Percentiles rank a stretch among this genome's conserved stretches.
phyloP scores from a whole-genome alignment of 2,888 invertebrate species.

The Petrolisthes cinctipes region DNA sequence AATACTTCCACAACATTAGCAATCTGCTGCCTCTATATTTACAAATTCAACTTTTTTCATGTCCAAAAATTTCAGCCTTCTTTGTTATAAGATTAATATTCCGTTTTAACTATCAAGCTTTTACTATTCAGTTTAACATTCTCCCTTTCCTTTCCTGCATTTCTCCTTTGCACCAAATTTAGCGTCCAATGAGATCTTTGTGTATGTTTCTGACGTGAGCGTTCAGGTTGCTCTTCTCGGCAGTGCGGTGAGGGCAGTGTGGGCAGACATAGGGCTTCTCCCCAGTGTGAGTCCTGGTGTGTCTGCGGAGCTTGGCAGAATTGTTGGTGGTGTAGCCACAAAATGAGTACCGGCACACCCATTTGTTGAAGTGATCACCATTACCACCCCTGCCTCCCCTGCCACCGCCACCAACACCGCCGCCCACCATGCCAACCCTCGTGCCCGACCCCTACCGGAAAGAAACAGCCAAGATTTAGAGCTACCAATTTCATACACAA shows the following conservation, averaged over 20 bases:
- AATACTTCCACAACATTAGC: too few relatives aligned
- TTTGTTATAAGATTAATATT: too few relatives aligned
- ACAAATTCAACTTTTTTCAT: too few relatives aligned
- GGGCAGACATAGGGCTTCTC: constrained; percentile 34
- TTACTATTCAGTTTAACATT: background rate
- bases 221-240: constrained; percentile 37
- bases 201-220: constrained; percentile 37
- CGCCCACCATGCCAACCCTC: background rate
- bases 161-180: background rate
- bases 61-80: too few relatives aligned
- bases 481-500: background rate
- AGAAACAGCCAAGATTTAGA: constrained; percentile 39
- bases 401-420: background rate
- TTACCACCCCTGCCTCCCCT: background rate
- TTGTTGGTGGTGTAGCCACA: constrained; percentile 39
- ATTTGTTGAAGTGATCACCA: constrained; percentile 4
- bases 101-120: too few relatives aligned
- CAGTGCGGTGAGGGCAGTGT: constrained; percentile 32
- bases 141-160: background rate
- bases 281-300: constrained; percentile 36
- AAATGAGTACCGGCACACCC: constrained; percentile 32
- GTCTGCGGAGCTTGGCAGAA: constrained; percentile 27
- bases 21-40: too few relatives aligned
- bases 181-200: background rate
- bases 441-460: constrained; percentile 32